phyloP scores from a whole-genome alignment of 53 echinoderm and acorn worm genomes.

The Paelopatides confundens region DNA sequence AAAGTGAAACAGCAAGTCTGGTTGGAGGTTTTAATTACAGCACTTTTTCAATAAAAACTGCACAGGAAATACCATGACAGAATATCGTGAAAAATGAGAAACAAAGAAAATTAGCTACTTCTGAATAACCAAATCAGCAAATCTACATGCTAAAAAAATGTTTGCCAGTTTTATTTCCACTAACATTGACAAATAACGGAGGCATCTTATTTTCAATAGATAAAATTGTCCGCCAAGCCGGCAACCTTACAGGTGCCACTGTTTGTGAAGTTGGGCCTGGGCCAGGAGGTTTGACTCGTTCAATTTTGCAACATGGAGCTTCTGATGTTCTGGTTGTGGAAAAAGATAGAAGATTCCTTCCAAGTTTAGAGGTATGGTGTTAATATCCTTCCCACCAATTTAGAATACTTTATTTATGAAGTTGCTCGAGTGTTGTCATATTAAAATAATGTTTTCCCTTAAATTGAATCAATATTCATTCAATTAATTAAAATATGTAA shows the following conservation, averaged over 20 bases:
- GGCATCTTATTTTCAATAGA: slow-evolving; percentile 51
- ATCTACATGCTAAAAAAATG: too few relatives aligned
- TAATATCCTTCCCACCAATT: not conserved
- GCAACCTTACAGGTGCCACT: slow-evolving; percentile 68
- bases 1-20: too few relatives aligned
- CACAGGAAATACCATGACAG: too few relatives aligned
- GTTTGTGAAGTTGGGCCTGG: slow-evolving; percentile 98
- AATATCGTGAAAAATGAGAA: too few relatives aligned
- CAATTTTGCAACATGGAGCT: slow-evolving; percentile 85
- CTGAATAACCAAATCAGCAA: not conserved
- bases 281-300: slow-evolving; percentile 91
- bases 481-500: too few relatives aligned
- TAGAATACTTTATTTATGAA: not conserved
- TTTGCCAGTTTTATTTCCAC: not conserved
- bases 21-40: too few relatives aligned
- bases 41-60: too few relatives aligned
- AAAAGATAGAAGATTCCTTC: slow-evolving; percentile 88
- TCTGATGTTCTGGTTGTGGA: slow-evolving; percentile 79
- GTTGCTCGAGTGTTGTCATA: not conserved
- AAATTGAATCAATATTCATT: too few relatives aligned
- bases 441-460: too few relatives aligned
- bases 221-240: slow-evolving; percentile 90
- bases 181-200: not conserved
- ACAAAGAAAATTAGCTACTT: too few relatives aligned
- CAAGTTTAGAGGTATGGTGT: slow-evolving; percentile 81